Percentiles rank a stretch among this genome's conserved stretches.
phyloP scores from a whole-genome alignment of 2,113 vertebrate genomes.

The Sphyrna mokarran region DNA sequence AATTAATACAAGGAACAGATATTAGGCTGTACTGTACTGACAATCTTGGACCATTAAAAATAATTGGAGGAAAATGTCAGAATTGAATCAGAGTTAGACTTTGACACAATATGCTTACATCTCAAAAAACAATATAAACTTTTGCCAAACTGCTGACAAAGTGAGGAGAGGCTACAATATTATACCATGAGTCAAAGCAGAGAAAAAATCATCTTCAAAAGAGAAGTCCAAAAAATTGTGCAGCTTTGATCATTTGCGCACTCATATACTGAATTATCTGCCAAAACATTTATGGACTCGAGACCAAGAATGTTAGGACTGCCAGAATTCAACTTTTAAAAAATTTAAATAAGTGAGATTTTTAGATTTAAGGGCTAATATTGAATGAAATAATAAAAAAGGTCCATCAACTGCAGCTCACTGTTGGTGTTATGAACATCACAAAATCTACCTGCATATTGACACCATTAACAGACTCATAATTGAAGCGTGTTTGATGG shows the following conservation, averaged over 20 bases:
- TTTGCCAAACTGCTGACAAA: neutral
- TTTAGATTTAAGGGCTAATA: neutral
- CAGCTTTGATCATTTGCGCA: neutral
- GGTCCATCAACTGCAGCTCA: neutral
- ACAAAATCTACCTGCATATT: neutral
- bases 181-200: neutral
- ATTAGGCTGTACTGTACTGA: neutral
- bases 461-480: neutral
- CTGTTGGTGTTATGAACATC: neutral
- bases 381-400: neutral
- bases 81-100: neutral
- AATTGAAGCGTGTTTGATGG: neutral
- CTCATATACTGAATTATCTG: neutral
- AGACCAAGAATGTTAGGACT: neutral
- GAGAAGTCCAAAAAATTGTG: neutral
- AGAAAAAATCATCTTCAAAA: neutral
- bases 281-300: neutral
- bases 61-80: neutral
- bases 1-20: neutral
- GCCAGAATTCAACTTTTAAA: neutral
- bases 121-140: neutral
- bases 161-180: neutral
- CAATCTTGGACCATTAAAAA: neutral
- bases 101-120: neutral
- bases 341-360: neutral